Base-by-base conservation (phyloP, 2,888 invertebrate genomes). In the Rapana venosa region DNA sequence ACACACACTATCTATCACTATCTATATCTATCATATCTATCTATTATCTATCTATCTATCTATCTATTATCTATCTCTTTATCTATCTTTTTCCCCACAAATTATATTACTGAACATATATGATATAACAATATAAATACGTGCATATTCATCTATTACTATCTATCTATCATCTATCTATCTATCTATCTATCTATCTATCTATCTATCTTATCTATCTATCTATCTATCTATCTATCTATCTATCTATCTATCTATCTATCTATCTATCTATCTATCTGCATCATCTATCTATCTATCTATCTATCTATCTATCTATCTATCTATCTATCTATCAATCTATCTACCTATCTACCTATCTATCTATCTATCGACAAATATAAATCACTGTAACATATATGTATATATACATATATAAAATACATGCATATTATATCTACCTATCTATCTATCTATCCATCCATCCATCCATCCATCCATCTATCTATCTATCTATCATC, bases 1-100 rank as follows among this genome's bases (percentile, higher is more conserved):
- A 47, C 47, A 47, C 47, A 47, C 47, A 47, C 47, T 8, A 74
- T 74, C 74, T 74, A 74, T 74, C n/a, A n/a, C 74, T 74, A 74
- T 74, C 74, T 74, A 74, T 74, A 74, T 74, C 74, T 74, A 74
- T 74, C 74, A n/a, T 74, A 74, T 74, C 74, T 74, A 74, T 74
- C 74, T 74, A 74, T 74, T 74, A 74, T 74, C 74, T 74, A 74
- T 74, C 74, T 74, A 74, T 74, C 74, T 74, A 74, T 74, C 74
- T 74, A 74, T 74, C 74, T 74, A 74, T 74, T 74, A 74, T 74
- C 74, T 74, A 74, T 74, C 74, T 74, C 2, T 74, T 11, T 74
- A 74, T 74, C 74, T 74, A 74, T 74, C 74, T 74, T 5, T 74
- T 11, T 74, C n/a, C n/a, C n/a, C n/a, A n/a, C n/a, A n/a, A n/a